These are phyloP conservation scores for Thysanoteuthis rhombus DNA, from an alignment of 2,888 invertebrate species.

Conservation along the genomic window DNA sequence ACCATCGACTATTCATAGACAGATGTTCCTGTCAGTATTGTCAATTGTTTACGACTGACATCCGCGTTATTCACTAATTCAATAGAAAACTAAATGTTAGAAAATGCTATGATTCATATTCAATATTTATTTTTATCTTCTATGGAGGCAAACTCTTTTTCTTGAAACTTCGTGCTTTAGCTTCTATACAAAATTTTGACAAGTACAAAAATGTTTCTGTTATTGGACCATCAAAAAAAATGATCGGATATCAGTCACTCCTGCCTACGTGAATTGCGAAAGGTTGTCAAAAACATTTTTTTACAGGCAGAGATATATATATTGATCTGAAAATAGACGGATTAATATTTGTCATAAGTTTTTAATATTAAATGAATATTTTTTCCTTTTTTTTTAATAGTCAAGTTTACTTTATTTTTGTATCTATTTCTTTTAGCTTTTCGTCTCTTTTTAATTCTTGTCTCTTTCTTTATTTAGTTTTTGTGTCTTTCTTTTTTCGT, in stretches of 20 bases:
- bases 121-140: neutral
- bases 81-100: neutral
- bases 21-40: neutral
- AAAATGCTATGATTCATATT: neutral
- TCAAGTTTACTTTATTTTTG: too few species aligned
- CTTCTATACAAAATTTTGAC: neutral
- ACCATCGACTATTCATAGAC: neutral
- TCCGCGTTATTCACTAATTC: neutral
- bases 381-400: too few species aligned
- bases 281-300: too few species aligned
- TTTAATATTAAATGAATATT: too few species aligned
- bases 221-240: neutral
- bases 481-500: too few species aligned
- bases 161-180: neutral
- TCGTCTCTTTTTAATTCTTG: too few species aligned
- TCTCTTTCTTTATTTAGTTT: too few species aligned
- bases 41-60: neutral
- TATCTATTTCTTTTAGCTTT: too few species aligned
- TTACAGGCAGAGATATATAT: too few species aligned
- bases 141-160: neutral
- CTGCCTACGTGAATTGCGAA: neutral
- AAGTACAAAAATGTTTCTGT: neutral
- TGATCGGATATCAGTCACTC: neutral
- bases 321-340: too few species aligned
- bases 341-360: too few species aligned